Base-by-base conservation (phyloP, 37 sponge, comb jelly and placozoan genomes). In the Mnemiopsis leidyi region DNA sequence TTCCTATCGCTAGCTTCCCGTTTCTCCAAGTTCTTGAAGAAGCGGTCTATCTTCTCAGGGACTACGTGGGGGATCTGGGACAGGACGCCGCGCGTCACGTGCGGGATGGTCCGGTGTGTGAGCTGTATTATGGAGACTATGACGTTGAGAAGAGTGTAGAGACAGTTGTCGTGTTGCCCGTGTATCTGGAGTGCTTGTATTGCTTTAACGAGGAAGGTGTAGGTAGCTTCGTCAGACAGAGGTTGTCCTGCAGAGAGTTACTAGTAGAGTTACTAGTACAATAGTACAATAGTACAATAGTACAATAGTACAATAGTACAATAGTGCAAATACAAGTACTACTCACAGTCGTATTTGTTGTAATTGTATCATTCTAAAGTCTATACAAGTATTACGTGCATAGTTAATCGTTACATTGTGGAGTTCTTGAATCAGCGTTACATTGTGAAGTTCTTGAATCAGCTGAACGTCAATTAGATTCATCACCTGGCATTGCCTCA, bases 131-230 rank as follows among this genome's bases (percentile, higher is more conserved):
- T 85, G 39, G 90, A 38, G 25, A 85, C 61, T 37, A 85, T 85
- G 28, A 85, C 90, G 26, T 85, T 85, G 2, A 85, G 90, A 0
- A 85, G 90, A 20, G 90, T 85, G 90, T 85, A 85, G 29, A 85
- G 90, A 21, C 90, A 85, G 90, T 85, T 85, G 90, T 85, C 90
- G 36, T 85, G 90, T 26, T 85, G 90, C 0, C 90, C 90, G 29
- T 85, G 90, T 16, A 85, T 40, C 23, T 85, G 90, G 7, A 85
- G 90, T 16, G 90, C 39, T 39, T 40, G 90, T 16, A 85, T 35
- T 28, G 90, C 90, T 85, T 85, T 85, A 9, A 85, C 90, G 5
- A 85, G 90, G 90, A 85, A 85, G 26, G 35, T 28, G 40, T 39
- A 37, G 40, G 90, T 85, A 28, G 90, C 90, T 24, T 38, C 90